phyloP scores from a whole-genome alignment of 2,888 invertebrate species.

The Oscheius sp. region DNA sequence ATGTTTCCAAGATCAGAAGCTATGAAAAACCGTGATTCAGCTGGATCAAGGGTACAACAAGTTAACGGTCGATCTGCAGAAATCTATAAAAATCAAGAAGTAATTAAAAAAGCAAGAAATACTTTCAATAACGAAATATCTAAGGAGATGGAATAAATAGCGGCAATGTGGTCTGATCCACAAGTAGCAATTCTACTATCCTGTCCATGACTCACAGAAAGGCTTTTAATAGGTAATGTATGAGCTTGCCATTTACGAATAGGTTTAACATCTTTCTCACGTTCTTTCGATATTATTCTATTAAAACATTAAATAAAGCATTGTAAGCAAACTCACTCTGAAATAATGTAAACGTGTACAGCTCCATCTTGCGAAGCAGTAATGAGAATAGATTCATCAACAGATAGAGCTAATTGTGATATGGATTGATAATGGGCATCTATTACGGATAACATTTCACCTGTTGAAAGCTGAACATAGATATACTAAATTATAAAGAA shows the following conservation, averaged over 20 bases:
- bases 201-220: conserved; percentile 51
- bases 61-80: conserved; percentile 63
- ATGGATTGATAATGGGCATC: conserved; percentile 66
- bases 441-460: conserved; percentile 57
- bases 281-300: conserved; percentile 45
- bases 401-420: conserved; percentile 50
- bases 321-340: conserved; percentile 49
- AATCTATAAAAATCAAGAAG: conserved; percentile 43
- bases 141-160: conserved; percentile 55
- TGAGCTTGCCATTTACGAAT: conserved; percentile 59
- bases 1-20: conserved; percentile 63
- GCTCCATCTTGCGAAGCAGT: conserved; percentile 61
- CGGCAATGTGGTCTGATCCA: conserved; percentile 60
- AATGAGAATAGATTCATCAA: conserved; percentile 59
- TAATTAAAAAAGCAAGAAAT: neutral
- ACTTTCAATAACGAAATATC: conserved; percentile 55
- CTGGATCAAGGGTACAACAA: conserved; percentile 59
- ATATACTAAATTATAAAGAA: neutral
- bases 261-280: conserved; percentile 49
- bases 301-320: too few species aligned
- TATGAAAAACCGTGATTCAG: conserved; percentile 61
- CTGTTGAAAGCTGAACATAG: conserved; percentile 52
- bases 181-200: conserved; percentile 58
- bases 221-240: conserved; percentile 54
- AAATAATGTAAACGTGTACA: conserved; percentile 58